These are phyloP conservation scores for Carduelis carduelis DNA, from an alignment of 2,797 vertebrate genomes.

Conservation along the genomic window DNA sequence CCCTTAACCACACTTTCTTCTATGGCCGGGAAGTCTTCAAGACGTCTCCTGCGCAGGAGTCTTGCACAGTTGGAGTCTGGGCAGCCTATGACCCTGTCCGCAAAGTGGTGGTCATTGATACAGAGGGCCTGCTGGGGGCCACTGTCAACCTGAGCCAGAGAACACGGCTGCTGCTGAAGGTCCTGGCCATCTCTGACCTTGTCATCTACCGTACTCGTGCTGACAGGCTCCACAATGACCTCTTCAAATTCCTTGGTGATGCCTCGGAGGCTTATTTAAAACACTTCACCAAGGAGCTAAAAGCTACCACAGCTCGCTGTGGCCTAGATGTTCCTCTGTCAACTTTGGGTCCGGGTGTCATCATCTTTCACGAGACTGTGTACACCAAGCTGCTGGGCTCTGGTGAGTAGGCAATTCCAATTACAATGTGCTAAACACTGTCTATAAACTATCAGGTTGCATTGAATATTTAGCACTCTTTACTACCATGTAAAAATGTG, in stretches of 20 bases:
- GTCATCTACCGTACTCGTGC: conserved; percentile 97
- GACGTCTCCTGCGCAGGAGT: conserved; percentile 95
- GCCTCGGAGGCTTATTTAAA: conserved; percentile 98
- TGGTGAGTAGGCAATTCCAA: conserved; percentile 78
- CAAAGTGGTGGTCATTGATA: conserved; percentile 93
- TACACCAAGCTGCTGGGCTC: conserved; percentile 95
- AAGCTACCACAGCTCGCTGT: conserved; percentile 94
- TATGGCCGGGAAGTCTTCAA: conserved; percentile 95
- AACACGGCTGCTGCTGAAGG: conserved; percentile 94
- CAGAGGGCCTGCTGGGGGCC: conserved; percentile 93
- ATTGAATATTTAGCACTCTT: not conserved
- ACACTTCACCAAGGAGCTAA: conserved; percentile 95
- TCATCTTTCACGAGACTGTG: conserved; percentile 98
- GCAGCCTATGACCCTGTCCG: conserved; percentile 93
- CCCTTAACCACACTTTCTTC: conserved; percentile 98
- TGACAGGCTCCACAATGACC: conserved; percentile 96
- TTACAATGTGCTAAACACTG: not conserved
- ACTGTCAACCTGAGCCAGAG: conserved; percentile 94
- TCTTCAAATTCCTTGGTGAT: conserved; percentile 98
- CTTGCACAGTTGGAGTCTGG: conserved; percentile 97
- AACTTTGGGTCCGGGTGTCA: conserved; percentile 92
- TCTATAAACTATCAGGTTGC: not conserved
- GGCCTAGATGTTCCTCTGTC: conserved; percentile 96
- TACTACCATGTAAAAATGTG: not conserved
- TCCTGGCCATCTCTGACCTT: conserved; percentile 94